Evolutionary conservation across 2,888 invertebrate species (phyloP), one percentile per base, ranked within the genome.

Genomic region (Melinaea menophilus): DNA sequence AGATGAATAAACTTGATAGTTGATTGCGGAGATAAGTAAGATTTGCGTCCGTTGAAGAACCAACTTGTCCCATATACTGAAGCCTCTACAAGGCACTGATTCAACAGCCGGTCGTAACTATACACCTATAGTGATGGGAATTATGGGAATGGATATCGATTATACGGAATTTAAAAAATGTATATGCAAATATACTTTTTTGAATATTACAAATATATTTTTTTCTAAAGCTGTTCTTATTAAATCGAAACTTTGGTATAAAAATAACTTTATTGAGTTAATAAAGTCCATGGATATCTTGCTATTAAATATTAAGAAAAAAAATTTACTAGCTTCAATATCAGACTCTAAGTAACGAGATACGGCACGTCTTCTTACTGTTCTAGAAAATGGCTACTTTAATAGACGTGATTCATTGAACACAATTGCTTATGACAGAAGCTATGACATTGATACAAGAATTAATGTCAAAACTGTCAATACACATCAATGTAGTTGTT

Each of bases 81-180:
- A 86, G 82, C 82, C 86, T 82, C 75, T 81, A 78, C 80, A 79
- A 82, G 78, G 79, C 80, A 76, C 78, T 81, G 81, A 85, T 82
- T 81, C 79, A 79, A 83, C 86, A 82, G 79, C 87, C 84, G 80
- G 82, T 81, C 81, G 85, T 81, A 84, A 85, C 80, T 78, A 79
- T 78, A 85, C 73, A 84, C 84, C 72, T 65, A 2, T 80, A 86
- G 85, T 76, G 86, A 78, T 75, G 85, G 41, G 41, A 5, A 41
- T 22, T 22, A 22, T 73, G 62, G 58, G n/a, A 46, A 46, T 12
- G n/a, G 12, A 46, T n/a, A n/a, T 11, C 46, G 46, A 46, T 46
- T 9, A n/a, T n/a, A 46, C 3, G 0, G 3, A 51, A 31, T 31
- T 11, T 7, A 5, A 31, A 31, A 31, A 31, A 51, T 11, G n/a